A percentile compares a stretch with the other conserved stretches of the same genome.
Conservation (phyloP, 2,888 invertebrate genomes). For the Pandemis corylana region DNA sequence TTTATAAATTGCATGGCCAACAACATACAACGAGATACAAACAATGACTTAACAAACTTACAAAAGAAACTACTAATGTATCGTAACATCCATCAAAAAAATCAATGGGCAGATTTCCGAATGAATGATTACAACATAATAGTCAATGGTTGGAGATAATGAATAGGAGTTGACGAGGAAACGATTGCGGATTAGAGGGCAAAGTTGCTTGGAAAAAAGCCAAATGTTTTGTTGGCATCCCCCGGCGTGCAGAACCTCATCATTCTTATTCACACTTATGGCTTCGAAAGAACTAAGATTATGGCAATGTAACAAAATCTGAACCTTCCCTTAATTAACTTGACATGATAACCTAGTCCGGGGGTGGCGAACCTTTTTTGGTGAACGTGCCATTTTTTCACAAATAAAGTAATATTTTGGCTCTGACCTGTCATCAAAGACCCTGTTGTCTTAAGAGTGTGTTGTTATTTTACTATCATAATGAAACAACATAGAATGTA, state of each 20-base stretch:
- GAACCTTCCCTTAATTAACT: no score
- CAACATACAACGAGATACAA: not conserved
- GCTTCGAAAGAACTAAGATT: not conserved
- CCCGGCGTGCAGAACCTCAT: slow-evolving; percentile 9
- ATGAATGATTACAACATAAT: slow-evolving; percentile 25
- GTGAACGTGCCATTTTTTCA: no score
- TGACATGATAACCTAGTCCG: no score
- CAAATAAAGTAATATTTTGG: no score
- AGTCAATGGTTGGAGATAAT: slow-evolving; percentile 31
- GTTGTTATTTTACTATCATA: no score
- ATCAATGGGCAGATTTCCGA: slow-evolving; percentile 21
- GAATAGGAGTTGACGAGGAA: slow-evolving; percentile 39
- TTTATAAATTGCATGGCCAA: not conserved
- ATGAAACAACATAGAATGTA: no score
- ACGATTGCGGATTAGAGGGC: slow-evolving; percentile 23
- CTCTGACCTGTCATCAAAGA: no score
- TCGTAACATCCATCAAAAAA: slow-evolving; percentile 13
- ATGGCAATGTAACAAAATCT: not conserved
- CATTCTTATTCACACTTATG: slow-evolving; percentile 24
- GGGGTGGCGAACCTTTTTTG: no score
- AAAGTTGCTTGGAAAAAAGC: slow-evolving; percentile 37
- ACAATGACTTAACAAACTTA: slow-evolving; percentile 6
- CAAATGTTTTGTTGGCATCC: slow-evolving; percentile 38
- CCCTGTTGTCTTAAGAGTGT: no score
- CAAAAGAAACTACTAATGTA: slow-evolving; percentile 10